A percentile compares a stretch with the other conserved stretches of the same genome.
phyloP scores from a whole-genome alignment of 1,140 invertebrate genomes.

The Triops longicaudatus region DNA sequence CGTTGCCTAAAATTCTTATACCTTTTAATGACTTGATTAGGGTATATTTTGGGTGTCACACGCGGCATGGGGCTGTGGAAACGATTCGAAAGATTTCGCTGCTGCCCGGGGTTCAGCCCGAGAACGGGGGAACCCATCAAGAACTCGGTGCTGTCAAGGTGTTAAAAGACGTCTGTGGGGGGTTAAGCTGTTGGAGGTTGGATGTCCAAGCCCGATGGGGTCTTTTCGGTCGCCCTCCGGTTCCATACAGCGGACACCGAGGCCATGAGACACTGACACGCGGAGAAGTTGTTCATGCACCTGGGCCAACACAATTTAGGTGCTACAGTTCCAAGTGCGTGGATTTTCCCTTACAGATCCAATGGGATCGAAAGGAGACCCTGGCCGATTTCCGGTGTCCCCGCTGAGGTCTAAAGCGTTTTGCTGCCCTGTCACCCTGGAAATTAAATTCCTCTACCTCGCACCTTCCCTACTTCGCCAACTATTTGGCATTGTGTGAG shows the following conservation, averaged over 20 bases:
- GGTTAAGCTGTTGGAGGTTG: constrained; percentile 6
- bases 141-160: constrained; percentile 1
- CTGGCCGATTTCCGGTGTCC: background rate
- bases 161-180: constrained; percentile 2
- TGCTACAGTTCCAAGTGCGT: constrained; percentile 3
- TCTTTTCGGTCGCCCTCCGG: background rate
- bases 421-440: constrained; percentile 1
- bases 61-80: background rate
- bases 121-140: background rate
- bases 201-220: background rate
- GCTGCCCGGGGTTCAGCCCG: background rate
- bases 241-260: background rate
- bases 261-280: constrained; percentile 1
- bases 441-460: background rate
- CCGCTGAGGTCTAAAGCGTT: background rate
- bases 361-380: background rate
- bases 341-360: background rate
- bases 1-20: background rate
- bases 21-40: constrained; percentile 7
- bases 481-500: background rate
- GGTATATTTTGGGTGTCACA: background rate
- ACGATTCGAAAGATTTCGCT: background rate
- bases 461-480: background rate
- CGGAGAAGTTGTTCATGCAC: background rate
- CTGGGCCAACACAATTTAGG: background rate